phyloP scores from a whole-genome alignment of 2,797 vertebrate species.

The Myoxocephalus aenaeus region DNA sequence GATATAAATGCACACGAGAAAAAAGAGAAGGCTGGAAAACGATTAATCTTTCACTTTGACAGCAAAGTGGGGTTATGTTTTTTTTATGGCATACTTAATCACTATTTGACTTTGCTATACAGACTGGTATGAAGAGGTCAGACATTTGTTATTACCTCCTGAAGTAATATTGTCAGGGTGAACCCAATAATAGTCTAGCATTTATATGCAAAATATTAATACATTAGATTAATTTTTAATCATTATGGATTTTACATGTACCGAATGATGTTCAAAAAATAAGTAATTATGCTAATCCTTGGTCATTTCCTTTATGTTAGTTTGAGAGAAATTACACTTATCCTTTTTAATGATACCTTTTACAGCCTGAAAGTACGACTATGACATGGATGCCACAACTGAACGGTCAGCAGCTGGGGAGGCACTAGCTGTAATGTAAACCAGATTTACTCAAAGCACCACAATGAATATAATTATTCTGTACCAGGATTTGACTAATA shows the following conservation, averaged over 20 bases:
- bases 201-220: background rate
- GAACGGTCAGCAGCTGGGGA: constrained; percentile 12
- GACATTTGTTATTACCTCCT: constrained; percentile 22
- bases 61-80: background rate
- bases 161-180: constrained; percentile 19
- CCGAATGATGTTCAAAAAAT: background rate
- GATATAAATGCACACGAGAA: background rate
- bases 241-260: background rate
- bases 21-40: constrained; percentile 13
- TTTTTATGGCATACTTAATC: constrained; percentile 30
- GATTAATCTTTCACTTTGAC: constrained; percentile 12
- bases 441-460: constrained; percentile 15
- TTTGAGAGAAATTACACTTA: background rate
- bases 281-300: background rate
- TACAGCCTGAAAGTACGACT: background rate
- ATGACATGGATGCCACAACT: background rate
- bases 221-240: background rate
- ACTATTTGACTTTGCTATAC: constrained; percentile 32
- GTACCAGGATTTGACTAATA: background rate
- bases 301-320: background rate
- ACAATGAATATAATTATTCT: constrained; percentile 10
- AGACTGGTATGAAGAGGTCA: constrained; percentile 38
- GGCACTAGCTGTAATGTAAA: constrained; percentile 9
- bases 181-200: background rate
- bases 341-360: constrained; percentile 9